phyloP scores from a whole-genome alignment of 2,113 vertebrate species.

The Entelurus aequoreus region DNA sequence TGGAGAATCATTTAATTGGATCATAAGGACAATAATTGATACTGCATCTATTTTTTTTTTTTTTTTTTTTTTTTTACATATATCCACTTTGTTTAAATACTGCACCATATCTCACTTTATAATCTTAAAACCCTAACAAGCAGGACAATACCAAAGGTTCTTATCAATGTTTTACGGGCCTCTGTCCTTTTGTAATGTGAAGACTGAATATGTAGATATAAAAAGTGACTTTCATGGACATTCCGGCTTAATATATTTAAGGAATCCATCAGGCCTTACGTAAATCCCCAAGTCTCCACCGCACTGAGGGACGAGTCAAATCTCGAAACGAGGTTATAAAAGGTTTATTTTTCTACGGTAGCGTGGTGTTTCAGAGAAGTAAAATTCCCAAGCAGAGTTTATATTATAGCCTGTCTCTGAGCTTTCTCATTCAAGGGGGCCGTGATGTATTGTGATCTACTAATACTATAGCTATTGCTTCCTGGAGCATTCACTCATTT shows the following conservation, averaged over 20 bases:
- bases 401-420: neutral
- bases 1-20: conserved; percentile 19
- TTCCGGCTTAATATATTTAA: conserved; percentile 16
- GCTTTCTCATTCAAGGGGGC: neutral
- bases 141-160: neutral
- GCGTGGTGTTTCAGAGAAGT: neutral
- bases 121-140: conserved; percentile 23
- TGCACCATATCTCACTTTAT: conserved; percentile 16
- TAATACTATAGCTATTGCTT: conserved; percentile 9
- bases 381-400: neutral
- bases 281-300: conserved; percentile 6
- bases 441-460: conserved; percentile 16
- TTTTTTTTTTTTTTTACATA: no score
- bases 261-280: conserved; percentile 18
- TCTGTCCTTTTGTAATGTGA: conserved; percentile 24
- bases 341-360: neutral
- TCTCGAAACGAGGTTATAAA: conserved; percentile 5
- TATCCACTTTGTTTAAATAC: conserved; percentile 10
- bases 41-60: conserved; percentile 32
- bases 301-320: neutral
- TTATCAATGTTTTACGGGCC: conserved; percentile 21
- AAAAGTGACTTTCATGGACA: conserved; percentile 21
- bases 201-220: conserved; percentile 24
- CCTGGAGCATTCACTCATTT: conserved; percentile 28
- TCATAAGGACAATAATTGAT: conserved; percentile 30